Percentiles rank a stretch among this genome's conserved stretches.
phyloP scores from a whole-genome alignment of 2,797 vertebrate species.

The Tapera naevia region DNA sequence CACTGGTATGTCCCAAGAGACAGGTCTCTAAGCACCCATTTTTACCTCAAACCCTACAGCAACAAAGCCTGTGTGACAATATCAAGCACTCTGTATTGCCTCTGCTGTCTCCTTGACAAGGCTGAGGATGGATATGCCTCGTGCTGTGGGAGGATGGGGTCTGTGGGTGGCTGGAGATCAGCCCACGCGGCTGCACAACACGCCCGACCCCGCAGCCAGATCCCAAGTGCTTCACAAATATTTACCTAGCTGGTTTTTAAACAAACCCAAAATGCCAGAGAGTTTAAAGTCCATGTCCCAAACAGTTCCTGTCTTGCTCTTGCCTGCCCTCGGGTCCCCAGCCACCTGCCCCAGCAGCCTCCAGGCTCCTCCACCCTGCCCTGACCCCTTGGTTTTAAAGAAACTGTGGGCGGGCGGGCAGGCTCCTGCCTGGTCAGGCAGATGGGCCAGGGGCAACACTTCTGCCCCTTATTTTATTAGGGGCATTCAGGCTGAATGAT shows the following conservation, averaged over 20 bases:
- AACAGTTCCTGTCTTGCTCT: conserved; percentile 39
- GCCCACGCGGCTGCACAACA: not conserved
- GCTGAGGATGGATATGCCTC: not conserved
- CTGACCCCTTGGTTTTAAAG: fast-evolving
- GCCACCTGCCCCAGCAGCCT: not conserved
- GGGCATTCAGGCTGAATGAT: not conserved
- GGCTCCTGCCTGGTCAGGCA: conserved; percentile 1
- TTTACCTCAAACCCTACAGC: not conserved
- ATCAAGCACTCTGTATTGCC: not conserved
- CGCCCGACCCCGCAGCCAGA: conserved; percentile 15
- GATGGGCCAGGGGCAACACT: not conserved
- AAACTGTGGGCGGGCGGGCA: not conserved
- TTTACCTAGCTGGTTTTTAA: conserved; percentile 62
- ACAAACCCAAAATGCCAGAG: conserved; percentile 48
- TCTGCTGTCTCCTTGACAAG: fast-evolving
- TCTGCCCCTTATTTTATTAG: not conserved
- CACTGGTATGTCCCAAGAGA: fast-evolving
- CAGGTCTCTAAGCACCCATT: not conserved
- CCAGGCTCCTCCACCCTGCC: not conserved
- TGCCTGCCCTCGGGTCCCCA: conserved; percentile 11
- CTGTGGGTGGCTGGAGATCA: not conserved
- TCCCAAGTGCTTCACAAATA: conserved; percentile 59
- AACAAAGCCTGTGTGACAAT: fast-evolving
- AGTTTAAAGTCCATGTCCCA: conserved; percentile 60
- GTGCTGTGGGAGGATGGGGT: not conserved